Base-by-base conservation (phyloP, 1,140 invertebrate genomes). In the Holcopasites calliopsidis region DNA sequence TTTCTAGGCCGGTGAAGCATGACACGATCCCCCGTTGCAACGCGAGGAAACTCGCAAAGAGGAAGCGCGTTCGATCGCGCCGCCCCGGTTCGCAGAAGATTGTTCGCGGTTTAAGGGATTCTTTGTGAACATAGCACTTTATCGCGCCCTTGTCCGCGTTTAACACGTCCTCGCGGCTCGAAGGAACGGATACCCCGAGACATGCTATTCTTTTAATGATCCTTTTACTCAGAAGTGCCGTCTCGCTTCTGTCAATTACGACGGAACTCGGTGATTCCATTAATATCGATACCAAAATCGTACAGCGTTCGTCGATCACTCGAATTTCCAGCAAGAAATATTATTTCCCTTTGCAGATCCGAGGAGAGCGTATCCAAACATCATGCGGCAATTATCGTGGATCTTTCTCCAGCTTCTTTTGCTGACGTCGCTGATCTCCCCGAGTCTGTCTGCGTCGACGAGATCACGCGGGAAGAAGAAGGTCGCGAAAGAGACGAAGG, bases 1-100 rank as follows among this genome's bases (percentile, higher is more conserved):
- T 86, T 87, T 87, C 84, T 85, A 52, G 76, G 57, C 74, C 85
- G 84, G 31, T 85, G 86, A 86, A 84, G 82, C 86, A 85, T 79
- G 71, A 71, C 58, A 75, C 73, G 79, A 52, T 76, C 21, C n/a
- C 40, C 73, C 23, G n/a, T 13, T 18, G 23, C 13, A 33, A 31
- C 50, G n/a, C 1, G 8, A 28, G 0, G 38, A 57, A 23, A 23
- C 0, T 38, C 31, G 50, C 31, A 49, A 61, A 65, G n/a, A 47
- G 44, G 60, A 3, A 65, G 13, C 42, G 11, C 38, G 16, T 2
- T 28, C 42, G 44, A 38, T 62, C 49, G 38, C 21, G 3, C 18
- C 11, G 26, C 1, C 8, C 16, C 16, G 23, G 28, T 16, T 0
- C 6, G 13, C 49, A 0, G 10, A 54, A 54, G 50, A 21, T 35